phyloP scores from a whole-genome alignment of 2,797 vertebrate genomes.

The Notamacropus eugenii region DNA sequence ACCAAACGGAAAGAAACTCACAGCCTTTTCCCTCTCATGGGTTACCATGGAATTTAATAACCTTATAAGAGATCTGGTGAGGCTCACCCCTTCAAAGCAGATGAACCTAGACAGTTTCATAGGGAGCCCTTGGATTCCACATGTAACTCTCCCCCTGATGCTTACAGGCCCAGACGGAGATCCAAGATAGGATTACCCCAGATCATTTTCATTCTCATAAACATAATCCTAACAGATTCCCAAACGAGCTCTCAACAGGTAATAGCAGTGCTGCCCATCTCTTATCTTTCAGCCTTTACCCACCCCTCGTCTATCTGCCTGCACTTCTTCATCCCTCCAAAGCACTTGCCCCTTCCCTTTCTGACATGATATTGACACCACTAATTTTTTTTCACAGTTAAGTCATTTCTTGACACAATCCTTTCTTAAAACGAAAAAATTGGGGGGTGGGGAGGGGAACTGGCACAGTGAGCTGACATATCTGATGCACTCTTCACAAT shows the following conservation, averaged over 20 bases:
- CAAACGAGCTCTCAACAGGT: background rate
- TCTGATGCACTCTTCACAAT: background rate
- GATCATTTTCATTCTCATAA: background rate
- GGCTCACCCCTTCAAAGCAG: background rate
- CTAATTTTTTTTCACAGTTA: background rate
- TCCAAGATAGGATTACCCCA: background rate
- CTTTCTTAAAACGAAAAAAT: background rate
- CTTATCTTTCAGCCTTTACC: background rate
- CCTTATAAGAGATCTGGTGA: background rate
- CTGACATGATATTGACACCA: background rate
- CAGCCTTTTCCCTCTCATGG: background rate
- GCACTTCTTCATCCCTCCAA: background rate
- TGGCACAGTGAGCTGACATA: background rate
- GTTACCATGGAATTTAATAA: background rate
- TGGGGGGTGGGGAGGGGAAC: background rate
- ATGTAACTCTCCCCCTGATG: background rate
- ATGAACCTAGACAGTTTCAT: background rate
- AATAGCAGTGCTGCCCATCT: background rate
- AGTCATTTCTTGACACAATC: background rate
- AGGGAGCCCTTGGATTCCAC: background rate
- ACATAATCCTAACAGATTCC: background rate
- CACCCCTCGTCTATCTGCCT: background rate
- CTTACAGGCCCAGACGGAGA: background rate
- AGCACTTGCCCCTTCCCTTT: background rate
- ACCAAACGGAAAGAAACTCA: background rate